Percentiles rank a stretch among this genome's conserved stretches.
Evolutionary conservation across 2,888 invertebrate genomes (phyloP).

Genomic region (Eupithecia dodoneata): DNA sequence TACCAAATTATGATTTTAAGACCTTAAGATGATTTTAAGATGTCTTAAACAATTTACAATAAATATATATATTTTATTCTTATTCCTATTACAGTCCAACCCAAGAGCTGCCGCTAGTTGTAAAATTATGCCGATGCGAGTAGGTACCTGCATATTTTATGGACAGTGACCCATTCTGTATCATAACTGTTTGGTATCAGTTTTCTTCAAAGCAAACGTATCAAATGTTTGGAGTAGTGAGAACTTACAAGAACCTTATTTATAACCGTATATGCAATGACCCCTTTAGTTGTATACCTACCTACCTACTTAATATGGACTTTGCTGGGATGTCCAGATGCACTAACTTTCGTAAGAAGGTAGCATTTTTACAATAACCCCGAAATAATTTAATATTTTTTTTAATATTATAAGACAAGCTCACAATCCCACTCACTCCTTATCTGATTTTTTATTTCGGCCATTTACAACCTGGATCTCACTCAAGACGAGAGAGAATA

Average conservation of each 20-base stretch:
- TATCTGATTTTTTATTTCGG: no score
- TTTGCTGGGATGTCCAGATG: neutral
- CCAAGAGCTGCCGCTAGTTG: neutral
- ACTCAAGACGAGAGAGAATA: no score
- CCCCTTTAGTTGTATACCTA: neutral
- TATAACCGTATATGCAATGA: neutral
- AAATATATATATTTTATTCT: no score
- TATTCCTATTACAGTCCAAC: neutral
- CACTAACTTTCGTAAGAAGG: neutral
- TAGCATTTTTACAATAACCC: neutral
- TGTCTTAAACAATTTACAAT: no score
- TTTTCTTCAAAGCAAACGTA: constrained; percentile 28
- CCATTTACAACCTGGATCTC: no score
- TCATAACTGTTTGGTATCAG: constrained; percentile 16
- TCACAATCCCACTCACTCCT: no score
- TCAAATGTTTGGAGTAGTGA: constrained; percentile 27
- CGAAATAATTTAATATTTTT: no score
- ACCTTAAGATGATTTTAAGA: no score
- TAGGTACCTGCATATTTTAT: constrained; percentile 16
- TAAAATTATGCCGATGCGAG: constrained; percentile 19
- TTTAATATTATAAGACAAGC: no score
- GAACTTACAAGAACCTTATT: neutral
- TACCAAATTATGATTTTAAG: no score
- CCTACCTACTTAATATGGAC: neutral
- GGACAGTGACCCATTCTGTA: constrained; percentile 1